Evolutionary conservation across 2,888 invertebrate species (phyloP).

Genomic region (Pecten maximus): DNA sequence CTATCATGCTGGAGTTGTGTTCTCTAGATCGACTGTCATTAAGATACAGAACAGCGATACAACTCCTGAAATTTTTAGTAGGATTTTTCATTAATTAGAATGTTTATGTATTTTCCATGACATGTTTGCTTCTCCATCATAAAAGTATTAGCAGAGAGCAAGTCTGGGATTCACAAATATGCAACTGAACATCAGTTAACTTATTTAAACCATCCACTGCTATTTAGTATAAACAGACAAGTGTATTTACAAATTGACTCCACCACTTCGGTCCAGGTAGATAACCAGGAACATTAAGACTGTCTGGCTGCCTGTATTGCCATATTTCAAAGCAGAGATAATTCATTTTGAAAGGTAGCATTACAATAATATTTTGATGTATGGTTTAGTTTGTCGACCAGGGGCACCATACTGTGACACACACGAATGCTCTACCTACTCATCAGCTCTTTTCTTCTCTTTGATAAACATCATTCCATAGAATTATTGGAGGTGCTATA

Average conservation of each 20-base stretch:
- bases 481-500: not conserved
- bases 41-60: not conserved
- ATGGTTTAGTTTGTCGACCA: not conserved
- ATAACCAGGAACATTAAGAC: not conserved
- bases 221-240: not conserved
- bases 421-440: not conserved
- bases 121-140: not conserved
- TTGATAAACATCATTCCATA: not conserved
- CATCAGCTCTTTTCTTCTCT: not conserved
- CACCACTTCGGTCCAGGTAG: not conserved
- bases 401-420: not conserved
- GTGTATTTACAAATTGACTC: not conserved
- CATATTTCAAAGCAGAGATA: not conserved
- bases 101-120: not conserved
- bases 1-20: not conserved
- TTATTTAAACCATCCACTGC: not conserved
- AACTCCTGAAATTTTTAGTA: not conserved
- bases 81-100: not conserved
- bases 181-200: not conserved
- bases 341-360: slow-evolving; percentile 2
- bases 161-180: not conserved
- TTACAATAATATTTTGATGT: not conserved
- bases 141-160: not conserved
- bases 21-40: not conserved
- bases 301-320: not conserved